Base-by-base conservation (phyloP, 2,888 invertebrate genomes). In the Drosophila ustulata region DNA sequence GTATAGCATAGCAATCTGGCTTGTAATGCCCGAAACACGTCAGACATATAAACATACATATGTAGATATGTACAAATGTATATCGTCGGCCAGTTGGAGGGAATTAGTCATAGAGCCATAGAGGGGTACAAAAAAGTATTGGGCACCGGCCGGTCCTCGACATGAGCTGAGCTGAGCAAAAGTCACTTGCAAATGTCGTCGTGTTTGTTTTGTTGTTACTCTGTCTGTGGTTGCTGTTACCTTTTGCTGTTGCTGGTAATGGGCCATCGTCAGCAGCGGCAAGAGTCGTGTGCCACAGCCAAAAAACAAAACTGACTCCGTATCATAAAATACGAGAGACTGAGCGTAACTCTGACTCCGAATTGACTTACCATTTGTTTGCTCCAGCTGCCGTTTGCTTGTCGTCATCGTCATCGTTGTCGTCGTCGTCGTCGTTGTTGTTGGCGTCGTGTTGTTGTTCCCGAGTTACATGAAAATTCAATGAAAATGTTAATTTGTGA, bases 401-500 rank as follows among this genome's bases (percentile, higher is more conserved):
- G 73, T 71, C 63, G 63, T 65, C 52, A 37, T 59, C 57, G 41
- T 76, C 32, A 56, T 13, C 37, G 73, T 71, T 68, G 66, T 49
- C 66, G 61, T 61, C 7, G 73, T 71, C 63, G 59, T 49, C 66
- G 61, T 61, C 7, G 73, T 71, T 61, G 59, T 65, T 49, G 41
- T 56, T 28, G 28, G 4, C 57, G 51, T 61, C 45, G 41, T 76
- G 73, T 71, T 70, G 66, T 49, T 67, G 61, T 61, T 73, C 57
- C 57, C 58, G 43, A 55, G 43, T 26, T 59, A 78, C 75, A 75
- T 75, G 75, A 59, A 63, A 78, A 64, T 51, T 62, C 77, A 69
- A 80, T 78, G 81, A 80, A 83, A 83, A 86, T 80, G 87, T 83
- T 82, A 67, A 82, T 78, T 80, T 75, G 71, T 55, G 62, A 50